These are phyloP conservation scores for Ailuropoda melanoleuca DNA, from an alignment of 2,113 vertebrate genomes.

Conservation along the genomic window DNA sequence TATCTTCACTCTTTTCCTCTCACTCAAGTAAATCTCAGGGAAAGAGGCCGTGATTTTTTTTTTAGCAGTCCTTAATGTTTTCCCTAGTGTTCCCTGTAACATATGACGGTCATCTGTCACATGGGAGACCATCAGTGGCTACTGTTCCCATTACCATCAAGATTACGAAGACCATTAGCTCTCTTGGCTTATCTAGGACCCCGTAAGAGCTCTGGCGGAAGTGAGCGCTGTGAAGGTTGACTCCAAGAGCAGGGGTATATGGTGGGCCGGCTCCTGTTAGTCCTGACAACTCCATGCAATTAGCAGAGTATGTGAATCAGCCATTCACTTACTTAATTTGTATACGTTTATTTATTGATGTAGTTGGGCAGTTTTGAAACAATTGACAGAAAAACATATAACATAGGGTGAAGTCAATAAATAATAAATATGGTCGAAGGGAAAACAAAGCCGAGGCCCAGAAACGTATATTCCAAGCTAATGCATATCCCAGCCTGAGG, in stretches of 20 bases:
- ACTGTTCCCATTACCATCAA: background rate
- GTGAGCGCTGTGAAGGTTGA: background rate
- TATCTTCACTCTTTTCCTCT: background rate
- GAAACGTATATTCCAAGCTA: background rate
- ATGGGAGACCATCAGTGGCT: background rate
- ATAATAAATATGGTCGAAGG: background rate
- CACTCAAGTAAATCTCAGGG: background rate
- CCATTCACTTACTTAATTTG: background rate
- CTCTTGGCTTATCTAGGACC: background rate
- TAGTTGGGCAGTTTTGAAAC: background rate
- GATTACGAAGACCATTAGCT: background rate
- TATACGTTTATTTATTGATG: background rate
- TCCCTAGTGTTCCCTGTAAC: background rate
- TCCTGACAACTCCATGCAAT: background rate
- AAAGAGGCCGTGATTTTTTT: conserved; percentile 21
- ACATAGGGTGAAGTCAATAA: background rate
- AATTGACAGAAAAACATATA: background rate
- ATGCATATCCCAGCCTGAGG: background rate
- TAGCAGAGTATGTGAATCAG: background rate
- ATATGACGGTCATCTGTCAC: background rate
- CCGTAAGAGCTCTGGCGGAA: background rate
- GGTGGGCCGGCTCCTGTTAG: background rate
- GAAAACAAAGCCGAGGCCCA: background rate
- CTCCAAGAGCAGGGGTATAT: background rate
- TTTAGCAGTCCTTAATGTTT: background rate